phyloP scores from a whole-genome alignment of 2,888 invertebrate genomes.

The Tipula vernalis region DNA sequence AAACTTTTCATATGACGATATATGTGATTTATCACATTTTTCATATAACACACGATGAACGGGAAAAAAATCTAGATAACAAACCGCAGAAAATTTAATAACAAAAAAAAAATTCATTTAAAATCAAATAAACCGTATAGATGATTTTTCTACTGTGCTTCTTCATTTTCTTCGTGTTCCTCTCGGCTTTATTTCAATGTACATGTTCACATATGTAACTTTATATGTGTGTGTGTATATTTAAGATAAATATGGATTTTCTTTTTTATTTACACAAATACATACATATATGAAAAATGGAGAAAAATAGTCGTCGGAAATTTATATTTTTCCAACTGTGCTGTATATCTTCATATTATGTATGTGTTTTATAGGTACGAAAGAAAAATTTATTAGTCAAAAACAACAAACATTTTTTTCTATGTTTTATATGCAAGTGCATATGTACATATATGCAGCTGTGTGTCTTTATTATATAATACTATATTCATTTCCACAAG shows the following conservation, averaged over 20 bases:
- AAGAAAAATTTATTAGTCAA: background rate
- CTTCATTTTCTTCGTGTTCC: background rate
- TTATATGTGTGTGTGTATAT: background rate
- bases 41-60: background rate
- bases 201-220: background rate
- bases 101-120: slow-evolving; percentile 4
- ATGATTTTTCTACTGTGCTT: background rate
- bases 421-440: background rate
- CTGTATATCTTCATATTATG: background rate
- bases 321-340: background rate
- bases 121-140: background rate
- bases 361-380: background rate
- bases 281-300: background rate
- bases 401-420: background rate
- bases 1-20: background rate
- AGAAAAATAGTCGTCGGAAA: background rate
- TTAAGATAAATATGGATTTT: background rate
- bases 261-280: background rate
- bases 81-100: background rate
- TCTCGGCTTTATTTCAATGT: background rate
- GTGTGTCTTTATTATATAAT: background rate
- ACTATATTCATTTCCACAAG: background rate
- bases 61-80: background rate
- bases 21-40: background rate
- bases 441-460: background rate